Conservation (phyloP, 2,888 invertebrate genomes). For the Strigamia crassipes region DNA sequence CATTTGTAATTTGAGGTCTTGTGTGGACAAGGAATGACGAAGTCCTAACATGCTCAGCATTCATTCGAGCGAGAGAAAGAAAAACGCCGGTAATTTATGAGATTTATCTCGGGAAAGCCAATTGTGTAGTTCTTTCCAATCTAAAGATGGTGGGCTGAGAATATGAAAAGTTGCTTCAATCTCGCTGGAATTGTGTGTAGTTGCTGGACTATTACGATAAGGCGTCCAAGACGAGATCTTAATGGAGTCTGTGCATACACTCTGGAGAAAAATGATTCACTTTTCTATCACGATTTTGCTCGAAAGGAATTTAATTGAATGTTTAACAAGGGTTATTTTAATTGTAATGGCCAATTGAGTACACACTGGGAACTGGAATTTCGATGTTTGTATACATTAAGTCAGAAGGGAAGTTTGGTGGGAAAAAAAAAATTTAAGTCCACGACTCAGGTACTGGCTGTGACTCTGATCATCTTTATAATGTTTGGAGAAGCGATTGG, state of each 20-base stretch:
- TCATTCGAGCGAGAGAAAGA: constrained; percentile 15
- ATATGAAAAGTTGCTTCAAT: constrained; percentile 39
- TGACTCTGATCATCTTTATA: constrained; percentile 27
- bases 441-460: neutral
- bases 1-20: constrained; percentile 40
- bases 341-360: constrained; percentile 42
- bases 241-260: constrained; percentile 38
- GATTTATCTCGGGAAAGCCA: constrained; percentile 29
- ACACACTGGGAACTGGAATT: constrained; percentile 39
- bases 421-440: constrained; percentile 3
- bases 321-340: constrained; percentile 40
- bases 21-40: constrained; percentile 41
- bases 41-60: constrained; percentile 40
- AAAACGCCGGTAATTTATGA: constrained; percentile 18
- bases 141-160: constrained; percentile 31
- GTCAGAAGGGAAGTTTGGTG: neutral
- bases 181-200: constrained; percentile 32
- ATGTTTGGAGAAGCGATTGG: constrained; percentile 33
- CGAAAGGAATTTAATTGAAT: constrained; percentile 40
- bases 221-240: constrained; percentile 38
- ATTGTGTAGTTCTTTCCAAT: constrained; percentile 17
- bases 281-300: constrained; percentile 42
- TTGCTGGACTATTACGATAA: constrained; percentile 40
- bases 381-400: constrained; percentile 25
- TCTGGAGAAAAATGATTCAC: constrained; percentile 42